Percentiles rank a stretch among this genome's conserved stretches.
These are phyloP conservation scores for Aleadryas rufinucha DNA, from an alignment of 2,113 vertebrate genomes.

Conservation along the genomic window DNA sequence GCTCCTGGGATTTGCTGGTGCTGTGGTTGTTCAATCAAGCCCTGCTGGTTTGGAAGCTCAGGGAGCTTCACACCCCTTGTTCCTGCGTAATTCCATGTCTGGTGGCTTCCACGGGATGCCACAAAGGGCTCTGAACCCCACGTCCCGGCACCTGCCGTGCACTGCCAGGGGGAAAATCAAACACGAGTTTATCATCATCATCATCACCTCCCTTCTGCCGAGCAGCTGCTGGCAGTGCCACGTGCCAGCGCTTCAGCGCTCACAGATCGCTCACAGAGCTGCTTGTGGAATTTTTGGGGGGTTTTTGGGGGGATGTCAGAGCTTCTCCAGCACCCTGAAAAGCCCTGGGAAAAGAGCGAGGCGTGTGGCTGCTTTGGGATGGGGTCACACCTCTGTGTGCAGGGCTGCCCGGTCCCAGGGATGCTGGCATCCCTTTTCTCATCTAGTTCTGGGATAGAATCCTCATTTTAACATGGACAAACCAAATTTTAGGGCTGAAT, in stretches of 20 bases:
- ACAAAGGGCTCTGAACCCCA: neutral
- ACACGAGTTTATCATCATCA: neutral
- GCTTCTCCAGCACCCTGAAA: neutral
- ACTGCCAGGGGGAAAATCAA: neutral
- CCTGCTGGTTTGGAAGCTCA: neutral
- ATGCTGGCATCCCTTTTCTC: neutral
- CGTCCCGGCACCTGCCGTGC: neutral
- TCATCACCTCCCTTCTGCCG: neutral
- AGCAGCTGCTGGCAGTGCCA: constrained; percentile 5
- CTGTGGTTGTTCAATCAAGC: neutral
- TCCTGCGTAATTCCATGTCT: neutral
- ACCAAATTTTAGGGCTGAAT: neutral
- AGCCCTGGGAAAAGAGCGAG: neutral
- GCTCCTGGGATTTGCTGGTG: neutral
- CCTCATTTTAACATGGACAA: neutral
- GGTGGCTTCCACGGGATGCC: neutral
- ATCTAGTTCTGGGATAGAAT: neutral
- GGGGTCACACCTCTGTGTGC: neutral
- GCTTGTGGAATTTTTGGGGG: neutral
- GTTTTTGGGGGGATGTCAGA: accelerated
- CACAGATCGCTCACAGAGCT: neutral
- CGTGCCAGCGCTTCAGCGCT: neutral
- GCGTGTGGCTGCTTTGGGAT: neutral
- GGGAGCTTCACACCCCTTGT: neutral
- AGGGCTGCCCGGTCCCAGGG: neutral